These are phyloP conservation scores for Cheilosia pagana DNA, from an alignment of 2,888 invertebrate genomes.

Conservation along the genomic window DNA sequence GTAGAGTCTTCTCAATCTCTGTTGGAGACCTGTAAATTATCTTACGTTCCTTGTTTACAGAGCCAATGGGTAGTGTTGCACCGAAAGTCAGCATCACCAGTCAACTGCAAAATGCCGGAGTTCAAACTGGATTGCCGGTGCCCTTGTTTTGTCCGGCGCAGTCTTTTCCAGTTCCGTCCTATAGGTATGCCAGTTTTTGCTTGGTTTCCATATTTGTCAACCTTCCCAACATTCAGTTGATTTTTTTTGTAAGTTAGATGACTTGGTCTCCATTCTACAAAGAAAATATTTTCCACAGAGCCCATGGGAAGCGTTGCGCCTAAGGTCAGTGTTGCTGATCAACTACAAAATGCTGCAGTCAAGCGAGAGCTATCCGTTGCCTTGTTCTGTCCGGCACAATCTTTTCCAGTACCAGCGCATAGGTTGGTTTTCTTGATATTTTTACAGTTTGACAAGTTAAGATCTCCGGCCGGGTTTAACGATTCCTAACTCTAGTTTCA, in stretches of 20 bases:
- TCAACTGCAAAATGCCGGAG: conserved; percentile 82
- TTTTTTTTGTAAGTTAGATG: no score
- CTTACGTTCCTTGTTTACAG: conserved; percentile 77
- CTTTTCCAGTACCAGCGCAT: conserved; percentile 83
- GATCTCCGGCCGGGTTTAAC: no score
- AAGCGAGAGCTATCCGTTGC: conserved; percentile 83
- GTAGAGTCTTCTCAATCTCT: not conserved
- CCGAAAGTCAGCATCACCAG: conserved; percentile 89
- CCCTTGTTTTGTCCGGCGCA: conserved; percentile 90
- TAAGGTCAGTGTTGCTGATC: conserved; percentile 84
- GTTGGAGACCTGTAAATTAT: not conserved
- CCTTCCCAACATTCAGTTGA: conserved; percentile 74
- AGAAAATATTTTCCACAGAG: conserved; percentile 77
- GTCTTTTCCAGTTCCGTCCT: conserved; percentile 81
- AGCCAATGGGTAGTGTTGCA: conserved; percentile 85
- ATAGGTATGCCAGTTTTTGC: conserved; percentile 77
- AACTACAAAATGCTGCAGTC: conserved; percentile 77
- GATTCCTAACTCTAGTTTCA: no score
- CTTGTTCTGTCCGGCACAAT: conserved; percentile 88
- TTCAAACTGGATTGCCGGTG: conserved; percentile 79
- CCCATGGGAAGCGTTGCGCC: conserved; percentile 84
- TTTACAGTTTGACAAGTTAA: no score
- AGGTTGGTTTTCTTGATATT: conserved; percentile 73
- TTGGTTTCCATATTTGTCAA: not conserved
- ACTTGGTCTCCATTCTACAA: not conserved